These are phyloP conservation scores for Megalopta genalis DNA, from an alignment of 1,140 invertebrate genomes.

Conservation along the genomic window DNA sequence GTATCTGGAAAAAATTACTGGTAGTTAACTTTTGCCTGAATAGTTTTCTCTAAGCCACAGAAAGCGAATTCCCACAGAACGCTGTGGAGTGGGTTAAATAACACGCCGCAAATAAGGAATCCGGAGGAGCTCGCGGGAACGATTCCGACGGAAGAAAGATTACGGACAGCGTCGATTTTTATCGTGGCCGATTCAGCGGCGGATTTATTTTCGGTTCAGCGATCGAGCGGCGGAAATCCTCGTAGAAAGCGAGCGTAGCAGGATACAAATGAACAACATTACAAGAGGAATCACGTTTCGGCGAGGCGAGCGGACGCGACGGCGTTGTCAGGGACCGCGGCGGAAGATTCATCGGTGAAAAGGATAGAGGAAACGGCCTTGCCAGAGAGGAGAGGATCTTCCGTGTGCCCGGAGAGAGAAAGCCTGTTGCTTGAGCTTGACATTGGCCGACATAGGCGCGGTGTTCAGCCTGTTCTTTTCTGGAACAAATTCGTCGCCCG, in stretches of 20 bases:
- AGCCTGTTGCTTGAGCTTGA: conserved; percentile 25
- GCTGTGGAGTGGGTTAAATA: no score
- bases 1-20: no score
- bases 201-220: not conserved
- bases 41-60: no score
- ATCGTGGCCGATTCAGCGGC: not conserved
- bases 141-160: no score
- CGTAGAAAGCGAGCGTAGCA: not conserved
- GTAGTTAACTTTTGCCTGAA: no score
- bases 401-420: conserved; percentile 31
- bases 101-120: no score
- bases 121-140: no score
- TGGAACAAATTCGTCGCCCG: conserved; percentile 35
- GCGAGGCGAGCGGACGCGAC: not conserved
- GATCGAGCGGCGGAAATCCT: not conserved
- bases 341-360: conserved; percentile 32
- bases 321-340: not conserved
- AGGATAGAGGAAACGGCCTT: not conserved
- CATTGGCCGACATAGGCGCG: conserved; percentile 44
- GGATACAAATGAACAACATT: conserved; percentile 1
- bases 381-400: conserved; percentile 4
- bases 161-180: not conserved
- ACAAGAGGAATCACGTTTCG: conserved; percentile 2
- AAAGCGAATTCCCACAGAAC: no score
- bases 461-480: conserved; percentile 19